Percentiles rank a stretch among this genome's conserved stretches.
Conservation (phyloP, 2,113 vertebrate genomes). For the Eulemur rufifrons region DNA sequence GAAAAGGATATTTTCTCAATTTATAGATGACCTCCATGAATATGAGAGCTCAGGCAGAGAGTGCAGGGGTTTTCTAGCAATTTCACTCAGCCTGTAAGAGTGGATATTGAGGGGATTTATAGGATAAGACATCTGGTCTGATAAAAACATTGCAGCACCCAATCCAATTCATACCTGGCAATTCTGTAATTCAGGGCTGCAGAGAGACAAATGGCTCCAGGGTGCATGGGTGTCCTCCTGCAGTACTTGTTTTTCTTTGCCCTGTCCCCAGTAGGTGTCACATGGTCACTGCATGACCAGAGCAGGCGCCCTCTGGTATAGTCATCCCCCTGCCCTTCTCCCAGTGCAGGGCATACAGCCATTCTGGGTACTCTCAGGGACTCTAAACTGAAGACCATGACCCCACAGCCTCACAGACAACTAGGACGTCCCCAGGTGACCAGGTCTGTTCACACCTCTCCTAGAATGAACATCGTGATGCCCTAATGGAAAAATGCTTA, state of each 20-base stretch:
- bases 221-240: not conserved
- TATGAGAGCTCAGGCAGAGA: conserved; percentile 38
- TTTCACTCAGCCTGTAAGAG: conserved; percentile 28
- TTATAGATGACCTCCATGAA: conserved; percentile 68
- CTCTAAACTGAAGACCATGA: not conserved
- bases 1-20: conserved; percentile 65
- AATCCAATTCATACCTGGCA: not conserved
- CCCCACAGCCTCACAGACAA: not conserved
- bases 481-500: not conserved
- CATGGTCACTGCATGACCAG: fast-evolving
- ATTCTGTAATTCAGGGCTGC: conserved; percentile 23
- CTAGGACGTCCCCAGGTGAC: fast-evolving
- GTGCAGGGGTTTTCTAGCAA: not conserved
- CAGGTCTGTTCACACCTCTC: not conserved
- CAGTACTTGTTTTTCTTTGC: not conserved
- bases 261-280: not conserved
- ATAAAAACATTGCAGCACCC: not conserved
- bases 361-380: not conserved
- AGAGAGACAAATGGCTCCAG: not conserved
- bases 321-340: not conserved
- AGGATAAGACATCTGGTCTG: not conserved
- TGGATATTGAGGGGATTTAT: not conserved
- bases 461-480: not conserved
- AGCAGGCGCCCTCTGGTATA: not conserved
- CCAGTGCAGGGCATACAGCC: not conserved